Conservation (phyloP, 2,113 vertebrate genomes). For the Centropus bengalensis region DNA sequence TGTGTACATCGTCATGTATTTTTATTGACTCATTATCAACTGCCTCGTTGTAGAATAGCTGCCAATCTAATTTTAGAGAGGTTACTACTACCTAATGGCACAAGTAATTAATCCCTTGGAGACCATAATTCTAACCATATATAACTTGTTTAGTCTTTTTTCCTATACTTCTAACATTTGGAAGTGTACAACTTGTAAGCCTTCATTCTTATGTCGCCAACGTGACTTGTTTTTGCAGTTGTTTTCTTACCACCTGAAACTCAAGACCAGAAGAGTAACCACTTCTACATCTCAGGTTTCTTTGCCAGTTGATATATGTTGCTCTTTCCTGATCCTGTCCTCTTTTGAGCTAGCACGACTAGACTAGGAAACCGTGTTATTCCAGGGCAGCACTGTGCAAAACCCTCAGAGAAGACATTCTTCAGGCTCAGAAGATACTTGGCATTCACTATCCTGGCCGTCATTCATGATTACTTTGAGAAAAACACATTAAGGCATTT, state of each 20-base stretch:
- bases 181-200: neutral
- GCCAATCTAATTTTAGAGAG: slow-evolving; percentile 55
- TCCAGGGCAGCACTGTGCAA: neutral
- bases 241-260: neutral
- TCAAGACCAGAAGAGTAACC: neutral
- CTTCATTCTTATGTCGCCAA: neutral
- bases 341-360: neutral
- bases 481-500: neutral
- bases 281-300: neutral
- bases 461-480: neutral
- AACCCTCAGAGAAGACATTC: neutral
- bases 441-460: neutral
- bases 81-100: slow-evolving; percentile 63
- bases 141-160: neutral
- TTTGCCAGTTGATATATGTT: neutral
- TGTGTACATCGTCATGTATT: slow-evolving; percentile 6
- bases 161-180: neutral
- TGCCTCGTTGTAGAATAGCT: slow-evolving; percentile 32
- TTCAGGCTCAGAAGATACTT: neutral
- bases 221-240: neutral
- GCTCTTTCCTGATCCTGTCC: neutral
- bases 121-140: slow-evolving; percentile 29
- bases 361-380: neutral
- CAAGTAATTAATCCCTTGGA: slow-evolving; percentile 72
- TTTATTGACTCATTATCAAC: slow-evolving; percentile 59